Conservation (phyloP, 2,797 vertebrate genomes). For the Geotrypetes seraphini region DNA sequence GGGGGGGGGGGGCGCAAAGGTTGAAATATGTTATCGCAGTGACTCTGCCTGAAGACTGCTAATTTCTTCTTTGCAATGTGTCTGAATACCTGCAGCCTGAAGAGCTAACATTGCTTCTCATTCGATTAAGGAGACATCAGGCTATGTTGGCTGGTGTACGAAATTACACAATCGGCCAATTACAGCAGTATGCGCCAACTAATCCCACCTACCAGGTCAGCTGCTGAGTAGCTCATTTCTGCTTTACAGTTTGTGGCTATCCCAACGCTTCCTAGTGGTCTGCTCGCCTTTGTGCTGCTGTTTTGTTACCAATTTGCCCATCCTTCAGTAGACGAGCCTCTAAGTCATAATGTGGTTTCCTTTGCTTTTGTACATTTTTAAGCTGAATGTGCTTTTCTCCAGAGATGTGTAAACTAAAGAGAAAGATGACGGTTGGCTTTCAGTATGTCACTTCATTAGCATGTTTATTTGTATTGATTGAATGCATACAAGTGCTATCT, state of each 20-base stretch:
- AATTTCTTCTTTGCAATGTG: constrained; percentile 60
- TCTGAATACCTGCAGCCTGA: constrained; percentile 82
- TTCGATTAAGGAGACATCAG: constrained; percentile 94
- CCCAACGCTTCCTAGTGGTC: constrained; percentile 36
- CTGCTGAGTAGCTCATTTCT: constrained; percentile 50
- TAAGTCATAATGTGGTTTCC: constrained; percentile 10
- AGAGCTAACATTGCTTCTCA: constrained; percentile 94
- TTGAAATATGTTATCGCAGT: constrained; percentile 36
- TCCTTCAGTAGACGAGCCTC: constrained; percentile 21
- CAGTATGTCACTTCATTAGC: too few species aligned
- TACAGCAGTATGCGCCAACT: constrained; percentile 82
- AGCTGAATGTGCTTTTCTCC: constrained; percentile 2
- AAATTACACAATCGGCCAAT: constrained; percentile 79
- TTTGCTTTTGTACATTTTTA: constrained; percentile 27
- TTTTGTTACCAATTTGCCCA: constrained; percentile 7
- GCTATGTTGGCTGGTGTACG: constrained; percentile 85
- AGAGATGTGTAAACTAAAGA: too few species aligned
- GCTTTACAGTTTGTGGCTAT: constrained; percentile 46
- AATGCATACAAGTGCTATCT: too few species aligned
- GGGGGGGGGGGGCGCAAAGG: constrained; percentile 31
- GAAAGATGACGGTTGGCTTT: too few species aligned
- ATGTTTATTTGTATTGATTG: too few species aligned
- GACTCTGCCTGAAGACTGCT: constrained; percentile 45
- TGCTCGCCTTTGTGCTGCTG: constrained; percentile 41
- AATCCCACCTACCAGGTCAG: constrained; percentile 89